Conservation (phyloP, 2,113 vertebrate species). For the Daboia siamensis region DNA sequence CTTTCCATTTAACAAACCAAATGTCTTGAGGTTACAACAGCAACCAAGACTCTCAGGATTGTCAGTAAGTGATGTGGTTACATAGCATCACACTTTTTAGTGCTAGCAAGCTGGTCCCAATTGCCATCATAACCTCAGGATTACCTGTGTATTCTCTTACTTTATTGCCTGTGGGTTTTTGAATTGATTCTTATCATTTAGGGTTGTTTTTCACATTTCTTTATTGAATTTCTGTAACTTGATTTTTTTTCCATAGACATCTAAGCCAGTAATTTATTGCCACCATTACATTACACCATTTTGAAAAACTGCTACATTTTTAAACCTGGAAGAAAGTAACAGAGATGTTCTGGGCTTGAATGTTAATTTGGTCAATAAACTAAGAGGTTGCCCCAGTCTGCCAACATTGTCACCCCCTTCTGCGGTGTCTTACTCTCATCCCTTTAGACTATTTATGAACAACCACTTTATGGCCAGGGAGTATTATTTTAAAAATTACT, state of each 20-base stretch:
- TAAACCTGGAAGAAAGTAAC: not conserved
- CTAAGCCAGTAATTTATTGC: not conserved
- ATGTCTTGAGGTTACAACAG: not conserved
- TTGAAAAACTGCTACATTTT: not conserved
- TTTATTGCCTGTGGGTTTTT: not conserved
- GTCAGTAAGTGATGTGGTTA: not conserved
- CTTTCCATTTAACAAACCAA: not conserved
- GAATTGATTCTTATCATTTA: not conserved
- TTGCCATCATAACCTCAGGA: not conserved
- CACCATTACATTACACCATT: not conserved
- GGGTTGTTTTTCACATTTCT: not conserved
- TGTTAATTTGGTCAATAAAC: not conserved
- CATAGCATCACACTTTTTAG: not conserved
- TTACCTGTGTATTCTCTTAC: not conserved
- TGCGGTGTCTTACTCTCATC: not conserved
- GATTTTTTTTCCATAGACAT: not conserved
- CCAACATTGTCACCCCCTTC: not conserved
- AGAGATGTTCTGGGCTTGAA: not conserved
- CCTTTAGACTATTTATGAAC: not conserved
- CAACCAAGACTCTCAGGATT: not conserved
- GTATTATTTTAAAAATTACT: not conserved
- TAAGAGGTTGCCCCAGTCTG: not conserved
- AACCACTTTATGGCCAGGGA: not conserved
- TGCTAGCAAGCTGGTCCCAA: not conserved
- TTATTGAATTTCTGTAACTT: not conserved